These are phyloP conservation scores for Pluvialis apricaria DNA, from an alignment of 2,113 vertebrate species.

Conservation along the genomic window DNA sequence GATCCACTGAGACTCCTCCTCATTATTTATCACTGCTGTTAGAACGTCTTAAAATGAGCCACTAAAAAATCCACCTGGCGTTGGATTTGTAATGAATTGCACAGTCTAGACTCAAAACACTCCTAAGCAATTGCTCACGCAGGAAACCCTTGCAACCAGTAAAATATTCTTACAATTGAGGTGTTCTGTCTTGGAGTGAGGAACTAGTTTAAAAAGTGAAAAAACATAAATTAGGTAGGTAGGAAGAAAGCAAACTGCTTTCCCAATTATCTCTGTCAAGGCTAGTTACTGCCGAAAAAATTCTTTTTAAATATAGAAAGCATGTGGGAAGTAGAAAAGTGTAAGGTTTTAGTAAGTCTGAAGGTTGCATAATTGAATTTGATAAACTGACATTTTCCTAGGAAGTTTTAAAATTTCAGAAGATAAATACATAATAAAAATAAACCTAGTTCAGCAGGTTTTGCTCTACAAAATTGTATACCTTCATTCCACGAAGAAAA, in stretches of 20 bases:
- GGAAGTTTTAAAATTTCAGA: background rate
- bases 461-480: background rate
- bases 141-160: background rate
- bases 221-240: background rate
- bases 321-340: constrained; percentile 58
- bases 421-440: constrained; percentile 25
- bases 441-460: background rate
- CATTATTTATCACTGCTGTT: background rate
- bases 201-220: background rate
- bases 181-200: background rate
- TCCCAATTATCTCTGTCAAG: constrained; percentile 59
- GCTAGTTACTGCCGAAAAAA: constrained; percentile 17
- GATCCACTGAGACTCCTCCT: background rate
- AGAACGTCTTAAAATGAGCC: background rate
- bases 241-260: constrained; percentile 41
- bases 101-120: background rate
- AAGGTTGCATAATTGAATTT: constrained; percentile 50
- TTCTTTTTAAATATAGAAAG: constrained; percentile 67
- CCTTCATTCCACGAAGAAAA: background rate
- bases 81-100: background rate
- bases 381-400: constrained; percentile 52
- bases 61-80: background rate
- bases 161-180: background rate
- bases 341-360: constrained; percentile 51
- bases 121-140: background rate